phyloP scores from a whole-genome alignment of 2,113 vertebrate genomes.

The Calidris pygmaea region DNA sequence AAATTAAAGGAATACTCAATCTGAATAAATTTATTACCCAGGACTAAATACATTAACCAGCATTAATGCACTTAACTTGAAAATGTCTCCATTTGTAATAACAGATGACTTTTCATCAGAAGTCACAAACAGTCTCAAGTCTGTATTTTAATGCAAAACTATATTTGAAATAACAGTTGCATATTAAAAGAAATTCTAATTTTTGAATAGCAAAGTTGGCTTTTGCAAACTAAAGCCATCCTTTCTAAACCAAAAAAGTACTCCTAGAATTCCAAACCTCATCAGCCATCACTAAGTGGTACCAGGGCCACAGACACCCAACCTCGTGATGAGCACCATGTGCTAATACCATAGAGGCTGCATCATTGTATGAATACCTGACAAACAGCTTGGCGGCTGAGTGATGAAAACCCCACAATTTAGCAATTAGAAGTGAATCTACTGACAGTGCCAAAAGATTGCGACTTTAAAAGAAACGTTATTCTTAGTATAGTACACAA shows the following conservation, averaged over 20 bases:
- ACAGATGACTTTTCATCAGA: background rate
- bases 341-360: background rate
- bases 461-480: background rate
- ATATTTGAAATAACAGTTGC: background rate
- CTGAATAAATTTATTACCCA: background rate
- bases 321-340: fast-evolving
- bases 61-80: constrained; percentile 1
- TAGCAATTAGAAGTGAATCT: background rate
- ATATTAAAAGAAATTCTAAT: background rate
- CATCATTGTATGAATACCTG: background rate
- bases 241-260: background rate
- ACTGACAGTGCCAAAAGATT: background rate
- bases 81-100: background rate
- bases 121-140: background rate
- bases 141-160: background rate
- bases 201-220: background rate
- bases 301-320: background rate
- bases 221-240: background rate
- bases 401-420: background rate
- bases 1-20: constrained; percentile 16
- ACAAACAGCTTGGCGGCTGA: background rate
- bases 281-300: background rate
- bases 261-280: background rate
- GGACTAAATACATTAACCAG: background rate
- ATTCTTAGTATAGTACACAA: background rate